Base-by-base conservation (phyloP, 2,888 invertebrate species). In the Strigamia crassipes region DNA sequence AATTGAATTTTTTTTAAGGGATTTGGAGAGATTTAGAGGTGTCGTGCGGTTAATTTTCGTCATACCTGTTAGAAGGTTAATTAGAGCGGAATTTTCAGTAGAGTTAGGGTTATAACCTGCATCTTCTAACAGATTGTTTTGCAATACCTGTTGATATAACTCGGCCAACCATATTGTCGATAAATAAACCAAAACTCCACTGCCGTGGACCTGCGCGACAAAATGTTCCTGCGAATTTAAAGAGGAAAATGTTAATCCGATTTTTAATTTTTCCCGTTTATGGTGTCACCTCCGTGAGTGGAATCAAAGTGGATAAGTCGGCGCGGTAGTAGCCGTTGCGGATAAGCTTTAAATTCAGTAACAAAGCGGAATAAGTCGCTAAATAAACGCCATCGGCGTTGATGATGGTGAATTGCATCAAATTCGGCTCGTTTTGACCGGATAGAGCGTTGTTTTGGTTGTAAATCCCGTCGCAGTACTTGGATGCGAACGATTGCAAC, bases 301-400 rank as follows among this genome's bases (percentile, higher is more conserved):
- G 89, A 21, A 83, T 38, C 18, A 34, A 41, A 1, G 73, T 18
- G 9, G 81, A 77, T 5, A n/a, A 18, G 9, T 38, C 41, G 9
- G 41, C 51, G 41, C 84, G 82, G 56, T 84, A 83, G 88, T 94
- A 95, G 81, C 93, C 93, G 61, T 91, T 90, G 83, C 92, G 91
- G 79, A 94, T 92, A 27, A 97, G 91, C 86, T 94, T 94, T 82
- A 96, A 89, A 86, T 94, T 96, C 0, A 97, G 89, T 77, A 95
- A 88, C 27, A 97, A 88, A 0, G 95, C 94, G 0, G 95, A 93
- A 86, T 96, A 96, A 0, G 95, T 94, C 0, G 96, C 95, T 83
- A 97, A 89, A 87, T 97, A 97, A 61, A 97, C 94, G 27, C 97
- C 97, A 88, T 97, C 97, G 0, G 96, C 97, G 88, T 97, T 97